These are phyloP conservation scores for Zenarchopterus dispar DNA, from an alignment of 2,797 vertebrate genomes.

Conservation along the genomic window DNA sequence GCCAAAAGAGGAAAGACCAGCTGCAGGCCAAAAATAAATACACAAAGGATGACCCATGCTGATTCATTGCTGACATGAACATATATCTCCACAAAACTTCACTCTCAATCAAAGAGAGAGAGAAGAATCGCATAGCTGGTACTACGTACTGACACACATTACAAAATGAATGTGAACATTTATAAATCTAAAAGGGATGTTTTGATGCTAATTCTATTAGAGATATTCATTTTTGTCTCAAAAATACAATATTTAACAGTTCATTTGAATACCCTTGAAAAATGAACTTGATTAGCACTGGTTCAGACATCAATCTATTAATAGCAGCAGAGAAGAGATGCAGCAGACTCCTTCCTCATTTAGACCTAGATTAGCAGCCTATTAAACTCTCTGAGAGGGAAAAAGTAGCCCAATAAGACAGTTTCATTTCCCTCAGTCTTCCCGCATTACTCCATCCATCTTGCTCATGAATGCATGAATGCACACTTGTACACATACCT, in stretches of 20 bases:
- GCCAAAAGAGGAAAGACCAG: slow-evolving; percentile 72
- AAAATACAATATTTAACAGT: slow-evolving; percentile 2
- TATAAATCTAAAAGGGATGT: not conserved
- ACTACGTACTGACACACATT: not conserved
- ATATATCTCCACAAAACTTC: slow-evolving; percentile 45
- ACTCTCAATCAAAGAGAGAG: slow-evolving; percentile 1
- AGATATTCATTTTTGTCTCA: no score
- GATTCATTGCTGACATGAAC: slow-evolving; percentile 68
- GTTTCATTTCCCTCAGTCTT: slow-evolving; percentile 18
- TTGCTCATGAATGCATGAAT: slow-evolving; percentile 10
- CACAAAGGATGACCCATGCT: slow-evolving; percentile 70
- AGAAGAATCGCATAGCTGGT: not conserved
- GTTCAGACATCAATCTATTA: slow-evolving; percentile 57
- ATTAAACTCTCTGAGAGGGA: slow-evolving; percentile 29
- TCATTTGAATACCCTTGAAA: slow-evolving; percentile 33
- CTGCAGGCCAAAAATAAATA: slow-evolving; percentile 78
- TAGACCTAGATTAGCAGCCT: slow-evolving; percentile 52
- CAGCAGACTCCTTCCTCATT: slow-evolving; percentile 45
- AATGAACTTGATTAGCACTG: slow-evolving; percentile 40
- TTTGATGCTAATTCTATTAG: no score
- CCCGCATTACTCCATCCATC: slow-evolving; percentile 4
- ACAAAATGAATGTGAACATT: not conserved
- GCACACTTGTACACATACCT: slow-evolving; percentile 3
- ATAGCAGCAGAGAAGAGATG: slow-evolving; percentile 48
- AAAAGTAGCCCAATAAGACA: slow-evolving; percentile 8